phyloP scores from a whole-genome alignment of 2,113 vertebrate species.

The Coreoperca whiteheadi region DNA sequence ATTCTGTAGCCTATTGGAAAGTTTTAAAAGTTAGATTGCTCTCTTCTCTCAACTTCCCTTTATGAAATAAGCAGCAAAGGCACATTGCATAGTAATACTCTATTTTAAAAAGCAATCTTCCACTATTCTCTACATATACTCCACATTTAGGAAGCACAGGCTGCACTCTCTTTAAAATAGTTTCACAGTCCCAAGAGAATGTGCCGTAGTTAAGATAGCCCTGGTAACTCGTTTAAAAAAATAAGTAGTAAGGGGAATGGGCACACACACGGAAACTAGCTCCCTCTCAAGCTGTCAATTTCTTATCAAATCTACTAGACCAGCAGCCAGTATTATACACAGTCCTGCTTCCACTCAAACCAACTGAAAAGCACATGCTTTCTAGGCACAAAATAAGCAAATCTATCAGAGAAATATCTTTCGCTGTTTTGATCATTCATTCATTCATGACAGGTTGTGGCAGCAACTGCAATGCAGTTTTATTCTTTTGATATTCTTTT shows the following conservation, averaged over 20 bases:
- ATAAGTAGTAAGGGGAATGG: not conserved
- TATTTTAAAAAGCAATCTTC: constrained; percentile 35
- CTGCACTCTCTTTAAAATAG: constrained; percentile 32
- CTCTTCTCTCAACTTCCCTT: constrained; percentile 28
- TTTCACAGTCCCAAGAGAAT: constrained; percentile 26
- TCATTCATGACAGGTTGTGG: constrained; percentile 5
- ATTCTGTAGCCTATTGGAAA: constrained; percentile 30
- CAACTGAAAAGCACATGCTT: not conserved
- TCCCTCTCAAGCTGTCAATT: not conserved
- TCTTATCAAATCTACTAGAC: not conserved
- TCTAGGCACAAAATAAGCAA: not conserved
- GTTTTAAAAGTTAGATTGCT: constrained; percentile 45
- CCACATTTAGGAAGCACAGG: constrained; percentile 31
- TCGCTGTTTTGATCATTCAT: constrained; percentile 14
- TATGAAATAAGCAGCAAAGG: constrained; percentile 40
- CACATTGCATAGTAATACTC: constrained; percentile 16
- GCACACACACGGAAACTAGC: constrained; percentile 1
- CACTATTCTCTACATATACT: not conserved
- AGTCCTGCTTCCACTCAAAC: not conserved
- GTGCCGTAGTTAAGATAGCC: constrained; percentile 3
- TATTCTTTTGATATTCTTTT: constrained; percentile 7
- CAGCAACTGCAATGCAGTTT: not conserved
- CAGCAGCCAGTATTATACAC: not conserved
- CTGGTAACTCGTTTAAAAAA: constrained; percentile 14
- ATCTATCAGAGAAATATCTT: not conserved